phyloP scores from a whole-genome alignment of 1,140 invertebrate species.

The Dryas iulia region DNA sequence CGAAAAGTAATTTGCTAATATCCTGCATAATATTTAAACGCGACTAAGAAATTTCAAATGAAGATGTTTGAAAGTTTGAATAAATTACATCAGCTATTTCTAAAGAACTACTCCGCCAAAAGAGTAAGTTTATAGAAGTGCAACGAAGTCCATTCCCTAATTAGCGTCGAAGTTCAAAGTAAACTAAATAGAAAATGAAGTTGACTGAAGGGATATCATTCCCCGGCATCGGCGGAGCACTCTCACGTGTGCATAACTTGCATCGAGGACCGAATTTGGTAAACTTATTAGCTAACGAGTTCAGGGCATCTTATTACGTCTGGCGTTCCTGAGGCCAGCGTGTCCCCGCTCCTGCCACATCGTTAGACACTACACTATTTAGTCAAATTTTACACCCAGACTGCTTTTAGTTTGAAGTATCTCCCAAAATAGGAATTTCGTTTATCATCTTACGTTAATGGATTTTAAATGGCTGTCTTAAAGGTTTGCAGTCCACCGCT shows the following conservation, averaged over 20 bases:
- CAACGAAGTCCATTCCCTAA: background rate
- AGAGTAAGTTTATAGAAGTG: background rate
- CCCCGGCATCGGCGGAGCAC: background rate
- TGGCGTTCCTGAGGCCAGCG: background rate
- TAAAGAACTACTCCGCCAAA: background rate
- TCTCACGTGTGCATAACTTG: background rate
- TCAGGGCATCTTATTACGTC: background rate
- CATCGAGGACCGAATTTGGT: background rate
- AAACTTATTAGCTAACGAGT: background rate
- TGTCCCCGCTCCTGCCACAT: background rate
- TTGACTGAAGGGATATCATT: background rate
- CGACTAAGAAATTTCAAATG: too few species aligned
- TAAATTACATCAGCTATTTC: background rate
- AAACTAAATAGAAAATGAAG: background rate
- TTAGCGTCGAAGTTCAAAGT: background rate
- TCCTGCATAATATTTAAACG: background rate
- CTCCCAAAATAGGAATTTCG: background rate
- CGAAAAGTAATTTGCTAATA: background rate
- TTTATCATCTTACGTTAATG: too few species aligned
- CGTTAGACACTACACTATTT: background rate
- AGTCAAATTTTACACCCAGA: background rate
- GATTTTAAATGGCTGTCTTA: too few species aligned
- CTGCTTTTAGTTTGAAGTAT: background rate
- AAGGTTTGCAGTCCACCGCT: background rate
- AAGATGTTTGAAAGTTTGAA: background rate